phyloP scores from a whole-genome alignment of 2,797 vertebrate genomes.

The Syngnathus rostellatus region DNA sequence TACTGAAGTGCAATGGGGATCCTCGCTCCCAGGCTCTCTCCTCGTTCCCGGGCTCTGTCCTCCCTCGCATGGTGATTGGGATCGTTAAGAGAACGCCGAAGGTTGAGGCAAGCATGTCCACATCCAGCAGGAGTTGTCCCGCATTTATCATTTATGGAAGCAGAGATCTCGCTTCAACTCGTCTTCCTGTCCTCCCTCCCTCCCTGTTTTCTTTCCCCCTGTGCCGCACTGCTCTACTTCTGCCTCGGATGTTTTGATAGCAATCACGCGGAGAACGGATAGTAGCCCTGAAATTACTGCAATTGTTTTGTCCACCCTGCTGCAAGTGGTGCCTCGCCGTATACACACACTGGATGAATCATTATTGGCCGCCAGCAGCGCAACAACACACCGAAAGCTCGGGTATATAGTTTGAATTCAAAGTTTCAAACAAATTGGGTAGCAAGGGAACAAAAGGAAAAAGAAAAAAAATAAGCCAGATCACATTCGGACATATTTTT shows the following conservation, averaged over 20 bases:
- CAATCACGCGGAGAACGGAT: not conserved
- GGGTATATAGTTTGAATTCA: not conserved
- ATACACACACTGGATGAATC: not conserved
- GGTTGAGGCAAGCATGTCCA: conserved; percentile 53
- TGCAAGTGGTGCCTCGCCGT: too few species aligned
- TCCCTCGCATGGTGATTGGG: not conserved
- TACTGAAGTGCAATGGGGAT: not conserved
- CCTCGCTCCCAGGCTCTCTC: not conserved
- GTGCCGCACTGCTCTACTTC: conserved; percentile 1
- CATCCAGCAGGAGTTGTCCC: conserved; percentile 45
- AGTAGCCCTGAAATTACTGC: not conserved
- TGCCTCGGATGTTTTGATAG: not conserved
- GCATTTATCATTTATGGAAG: conserved; percentile 72
- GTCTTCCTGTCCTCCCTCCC: conserved; percentile 49
- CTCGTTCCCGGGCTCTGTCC: not conserved
- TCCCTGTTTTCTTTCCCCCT: not conserved
- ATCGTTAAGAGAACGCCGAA: conserved; percentile 26
- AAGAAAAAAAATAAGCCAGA: not conserved
- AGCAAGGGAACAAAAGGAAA: not conserved
- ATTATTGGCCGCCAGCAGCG: not conserved
- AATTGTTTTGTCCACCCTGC: not conserved
- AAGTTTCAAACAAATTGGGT: not conserved
- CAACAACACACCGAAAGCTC: not conserved
- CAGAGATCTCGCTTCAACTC: conserved; percentile 63
- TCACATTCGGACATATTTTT: not conserved